phyloP scores from a whole-genome alignment of 2,797 vertebrate species.

The Aulostomus chinensis region DNA sequence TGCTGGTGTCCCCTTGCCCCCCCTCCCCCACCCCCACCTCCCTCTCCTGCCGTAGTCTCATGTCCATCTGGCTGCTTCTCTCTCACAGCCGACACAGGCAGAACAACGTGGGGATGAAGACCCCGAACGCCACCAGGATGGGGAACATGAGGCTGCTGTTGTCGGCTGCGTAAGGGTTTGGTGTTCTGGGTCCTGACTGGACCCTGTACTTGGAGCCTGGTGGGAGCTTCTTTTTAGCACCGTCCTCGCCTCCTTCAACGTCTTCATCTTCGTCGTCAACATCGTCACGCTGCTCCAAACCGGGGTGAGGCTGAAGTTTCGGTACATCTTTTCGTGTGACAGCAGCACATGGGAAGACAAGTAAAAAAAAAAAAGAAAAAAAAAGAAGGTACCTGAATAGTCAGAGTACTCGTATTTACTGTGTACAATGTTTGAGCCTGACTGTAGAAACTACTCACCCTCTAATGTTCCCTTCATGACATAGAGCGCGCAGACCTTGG shows the following conservation, averaged over 20 bases:
- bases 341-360: background rate
- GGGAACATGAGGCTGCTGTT: constrained; percentile 99
- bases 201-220: constrained; percentile 88
- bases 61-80: constrained; percentile 58
- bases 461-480: constrained; percentile 95
- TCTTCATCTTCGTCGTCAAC: constrained; percentile 94
- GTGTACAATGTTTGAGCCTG: too few relatives aligned
- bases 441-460: constrained; percentile 84
- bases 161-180: constrained; percentile 97
- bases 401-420: background rate
- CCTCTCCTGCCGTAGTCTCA: constrained; percentile 40
- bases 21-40: background rate
- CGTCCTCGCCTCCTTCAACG: constrained; percentile 87
- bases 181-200: constrained; percentile 95
- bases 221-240: constrained; percentile 86
- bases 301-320: constrained; percentile 96
- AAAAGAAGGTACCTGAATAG: background rate
- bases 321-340: constrained; percentile 86
- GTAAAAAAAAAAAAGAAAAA: background rate
- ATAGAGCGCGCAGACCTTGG: constrained; percentile 96
- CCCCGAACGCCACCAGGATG: constrained; percentile 97
- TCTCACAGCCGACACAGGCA: constrained; percentile 98
- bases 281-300: constrained; percentile 91
- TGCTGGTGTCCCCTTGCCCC: constrained; percentile 33
- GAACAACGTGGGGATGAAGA: constrained; percentile 99